Conservation (phyloP, 2,797 vertebrate genomes). For the Perodicticus potto region DNA sequence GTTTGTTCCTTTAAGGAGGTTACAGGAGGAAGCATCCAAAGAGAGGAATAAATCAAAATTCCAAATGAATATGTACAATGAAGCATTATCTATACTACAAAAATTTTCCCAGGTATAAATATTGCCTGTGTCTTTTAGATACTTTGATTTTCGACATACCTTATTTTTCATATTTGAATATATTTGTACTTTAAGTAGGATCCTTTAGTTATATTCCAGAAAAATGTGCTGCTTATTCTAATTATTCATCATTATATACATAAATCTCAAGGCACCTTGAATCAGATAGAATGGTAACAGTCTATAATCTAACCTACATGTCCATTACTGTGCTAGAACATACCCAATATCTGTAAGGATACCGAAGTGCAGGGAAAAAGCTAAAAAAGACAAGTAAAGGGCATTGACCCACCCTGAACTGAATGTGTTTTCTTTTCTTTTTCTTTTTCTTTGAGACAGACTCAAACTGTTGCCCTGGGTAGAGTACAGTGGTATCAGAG, state of each 20-base stretch:
- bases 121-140: constrained; percentile 28
- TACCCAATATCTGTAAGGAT: background rate
- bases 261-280: constrained; percentile 22
- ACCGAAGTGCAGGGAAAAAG: background rate
- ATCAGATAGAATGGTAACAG: background rate
- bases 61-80: background rate
- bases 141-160: background rate
- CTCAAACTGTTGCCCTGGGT: too few relatives aligned
- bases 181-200: background rate
- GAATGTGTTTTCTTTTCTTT: constrained; percentile 26
- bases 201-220: constrained; percentile 18
- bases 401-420: background rate
- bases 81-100: background rate
- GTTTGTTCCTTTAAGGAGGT: background rate
- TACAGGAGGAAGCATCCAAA: background rate
- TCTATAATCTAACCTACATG: background rate
- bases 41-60: constrained; percentile 11
- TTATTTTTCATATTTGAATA: constrained; percentile 21
- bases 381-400: background rate
- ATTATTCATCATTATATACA: background rate
- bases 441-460: too few relatives aligned
- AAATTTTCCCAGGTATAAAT: background rate
- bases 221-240: constrained; percentile 14
- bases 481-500: too few relatives aligned
- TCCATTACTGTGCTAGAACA: background rate